Percentiles rank a stretch among this genome's conserved stretches.
Evolutionary conservation across 2,797 vertebrate species (phyloP).

Genomic region (Leuciscus waleckii): DNA sequence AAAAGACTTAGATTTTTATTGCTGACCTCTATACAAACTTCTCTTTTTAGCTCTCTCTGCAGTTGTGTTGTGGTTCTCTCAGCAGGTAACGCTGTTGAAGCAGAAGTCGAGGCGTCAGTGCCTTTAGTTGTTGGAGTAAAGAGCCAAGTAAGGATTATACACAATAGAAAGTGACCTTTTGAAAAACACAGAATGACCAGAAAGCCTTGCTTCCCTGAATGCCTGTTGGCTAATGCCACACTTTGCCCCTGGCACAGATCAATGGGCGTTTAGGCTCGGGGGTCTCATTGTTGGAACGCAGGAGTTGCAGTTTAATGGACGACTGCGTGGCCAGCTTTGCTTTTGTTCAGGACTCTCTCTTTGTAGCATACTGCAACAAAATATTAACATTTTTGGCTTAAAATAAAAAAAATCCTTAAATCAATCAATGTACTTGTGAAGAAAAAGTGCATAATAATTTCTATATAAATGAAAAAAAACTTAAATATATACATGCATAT

Average conservation of each 20-base stretch:
- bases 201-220: slow-evolving; percentile 55
- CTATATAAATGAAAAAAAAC: no score
- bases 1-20: neutral
- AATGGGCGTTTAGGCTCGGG: slow-evolving; percentile 85
- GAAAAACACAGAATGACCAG: slow-evolving; percentile 25
- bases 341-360: neutral
- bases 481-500: no score
- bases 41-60: neutral
- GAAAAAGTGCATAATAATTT: neutral
- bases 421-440: neutral
- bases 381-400: neutral
- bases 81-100: slow-evolving; percentile 13
- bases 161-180: slow-evolving; percentile 39
- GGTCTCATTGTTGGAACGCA: slow-evolving; percentile 89
- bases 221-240: slow-evolving; percentile 70
- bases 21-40: neutral
- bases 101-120: neutral
- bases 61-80: neutral
- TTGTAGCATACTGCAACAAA: neutral
- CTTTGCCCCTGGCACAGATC: slow-evolving; percentile 78
- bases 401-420: no score
- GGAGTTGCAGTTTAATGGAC: slow-evolving; percentile 74
- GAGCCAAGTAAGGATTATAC: slow-evolving; percentile 24
- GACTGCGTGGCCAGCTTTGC: neutral
- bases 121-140: slow-evolving; percentile 26